A percentile compares a stretch with the other conserved stretches of the same genome.
Conservation (phyloP, 2,888 invertebrate genomes). For the Ormyrus pomaceus region DNA sequence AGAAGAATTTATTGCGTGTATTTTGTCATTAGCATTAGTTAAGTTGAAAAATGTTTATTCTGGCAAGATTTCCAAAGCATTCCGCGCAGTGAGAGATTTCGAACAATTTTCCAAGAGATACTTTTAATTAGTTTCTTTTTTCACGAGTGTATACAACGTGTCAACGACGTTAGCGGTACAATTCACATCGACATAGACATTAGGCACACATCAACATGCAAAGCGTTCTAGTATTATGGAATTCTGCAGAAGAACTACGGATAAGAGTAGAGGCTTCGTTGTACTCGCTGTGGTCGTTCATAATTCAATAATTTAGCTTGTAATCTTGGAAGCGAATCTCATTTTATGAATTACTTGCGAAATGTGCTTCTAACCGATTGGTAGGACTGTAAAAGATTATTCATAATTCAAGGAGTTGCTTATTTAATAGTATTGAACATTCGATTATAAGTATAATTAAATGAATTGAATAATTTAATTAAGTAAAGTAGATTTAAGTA, state of each 20-base stretch:
- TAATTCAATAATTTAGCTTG: conserved; percentile 30
- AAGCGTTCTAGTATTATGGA: conserved; percentile 55
- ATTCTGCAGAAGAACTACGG: conserved; percentile 47
- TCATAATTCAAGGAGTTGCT: too few species aligned
- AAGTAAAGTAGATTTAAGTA: too few species aligned
- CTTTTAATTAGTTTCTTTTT: conserved; percentile 12
- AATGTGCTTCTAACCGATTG: not conserved
- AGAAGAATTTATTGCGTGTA: not conserved
- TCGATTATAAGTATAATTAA: too few species aligned
- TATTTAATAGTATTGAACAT: too few species aligned
- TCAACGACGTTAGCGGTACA: conserved; percentile 61
- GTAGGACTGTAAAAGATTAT: too few species aligned
- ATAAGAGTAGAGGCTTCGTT: conserved; percentile 34
- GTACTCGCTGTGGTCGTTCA: conserved; percentile 19
- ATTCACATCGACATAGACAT: conserved; percentile 56
- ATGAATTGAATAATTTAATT: too few species aligned
- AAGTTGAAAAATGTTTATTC: not conserved
- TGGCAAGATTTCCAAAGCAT: not conserved
- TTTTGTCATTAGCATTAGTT: not conserved
- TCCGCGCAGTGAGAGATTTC: conserved; percentile 5
- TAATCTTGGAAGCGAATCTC: conserved; percentile 22
- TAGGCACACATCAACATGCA: conserved; percentile 60
- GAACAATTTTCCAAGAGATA: conserved; percentile 10
- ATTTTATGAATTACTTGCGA: not conserved
- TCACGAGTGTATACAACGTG: conserved; percentile 60